These are phyloP conservation scores for Ornithoptera priamus DNA, from an alignment of 2,888 invertebrate species.

Conservation along the genomic window DNA sequence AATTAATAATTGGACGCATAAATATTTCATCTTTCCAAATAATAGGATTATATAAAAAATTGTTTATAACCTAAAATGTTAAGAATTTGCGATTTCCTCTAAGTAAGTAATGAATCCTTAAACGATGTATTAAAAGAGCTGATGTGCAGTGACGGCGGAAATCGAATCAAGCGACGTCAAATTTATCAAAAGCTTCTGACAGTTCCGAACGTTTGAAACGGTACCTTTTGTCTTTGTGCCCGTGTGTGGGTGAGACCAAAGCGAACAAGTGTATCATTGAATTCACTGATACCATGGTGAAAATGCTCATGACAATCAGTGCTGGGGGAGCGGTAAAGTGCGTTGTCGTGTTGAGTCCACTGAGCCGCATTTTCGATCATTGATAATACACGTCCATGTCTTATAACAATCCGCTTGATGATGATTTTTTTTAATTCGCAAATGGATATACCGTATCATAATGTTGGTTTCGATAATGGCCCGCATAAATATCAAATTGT, in stretches of 20 bases:
- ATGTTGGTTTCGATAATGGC: slow-evolving; percentile 27
- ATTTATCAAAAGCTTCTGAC: slow-evolving; percentile 7
- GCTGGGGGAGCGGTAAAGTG: slow-evolving; percentile 50
- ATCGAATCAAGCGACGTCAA: not conserved
- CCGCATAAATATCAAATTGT: not conserved
- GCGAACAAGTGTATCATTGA: slow-evolving; percentile 28
- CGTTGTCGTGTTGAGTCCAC: slow-evolving; percentile 54
- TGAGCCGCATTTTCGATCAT: slow-evolving; percentile 34
- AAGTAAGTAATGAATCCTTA: not conserved
- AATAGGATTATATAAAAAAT: not conserved
- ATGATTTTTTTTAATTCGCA: slow-evolving; percentile 27
- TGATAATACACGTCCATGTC: slow-evolving; percentile 25
- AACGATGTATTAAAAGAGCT: not conserved
- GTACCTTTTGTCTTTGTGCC: slow-evolving; percentile 10
- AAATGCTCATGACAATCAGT: slow-evolving; percentile 43
- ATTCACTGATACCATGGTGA: slow-evolving; percentile 23
- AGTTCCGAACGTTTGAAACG: slow-evolving; percentile 1
- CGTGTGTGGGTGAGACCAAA: slow-evolving; percentile 5
- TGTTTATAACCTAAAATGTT: not conserved
- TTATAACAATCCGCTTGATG: slow-evolving; percentile 30
- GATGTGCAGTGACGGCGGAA: not conserved
- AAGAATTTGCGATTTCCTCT: not conserved
- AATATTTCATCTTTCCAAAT: no score
- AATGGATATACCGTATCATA: slow-evolving; percentile 16
- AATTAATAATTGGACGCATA: no score